Evolutionary conservation across 2,888 invertebrate genomes (phyloP).

Genomic region (Halictus quadricinctus): DNA sequence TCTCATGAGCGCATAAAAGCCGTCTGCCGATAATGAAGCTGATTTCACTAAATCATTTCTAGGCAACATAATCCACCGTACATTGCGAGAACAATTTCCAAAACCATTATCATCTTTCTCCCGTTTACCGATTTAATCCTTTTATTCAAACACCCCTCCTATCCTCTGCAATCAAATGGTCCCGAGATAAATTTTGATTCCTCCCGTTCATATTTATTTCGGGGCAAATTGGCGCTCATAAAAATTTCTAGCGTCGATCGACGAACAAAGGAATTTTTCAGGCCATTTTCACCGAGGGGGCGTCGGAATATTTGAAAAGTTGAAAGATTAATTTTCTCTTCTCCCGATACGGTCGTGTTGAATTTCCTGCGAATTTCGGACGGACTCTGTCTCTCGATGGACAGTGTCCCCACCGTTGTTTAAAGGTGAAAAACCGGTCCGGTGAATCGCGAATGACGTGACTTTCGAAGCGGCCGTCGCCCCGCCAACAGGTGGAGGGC

Average conservation of each 20-base stretch:
- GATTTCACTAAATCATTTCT: not conserved
- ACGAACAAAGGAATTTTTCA: not conserved
- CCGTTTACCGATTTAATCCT: not conserved
- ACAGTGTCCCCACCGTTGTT: not conserved
- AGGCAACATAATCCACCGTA: not conserved
- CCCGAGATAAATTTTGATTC: not conserved
- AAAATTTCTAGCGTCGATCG: not conserved
- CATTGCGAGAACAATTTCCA: not conserved
- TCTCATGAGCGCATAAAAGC: too few species aligned
- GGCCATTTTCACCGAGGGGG: not conserved
- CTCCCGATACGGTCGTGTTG: not conserved
- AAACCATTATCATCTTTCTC: not conserved
- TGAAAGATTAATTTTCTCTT: not conserved
- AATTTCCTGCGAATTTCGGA: not conserved
- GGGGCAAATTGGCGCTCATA: not conserved
- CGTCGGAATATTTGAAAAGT: not conserved
- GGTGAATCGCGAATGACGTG: conserved; percentile 50
- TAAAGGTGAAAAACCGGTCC: conserved; percentile 23
- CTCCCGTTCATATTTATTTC: not conserved
- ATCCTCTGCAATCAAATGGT: not conserved
- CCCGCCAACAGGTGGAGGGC: conserved; percentile 62
- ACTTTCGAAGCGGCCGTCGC: conserved; percentile 41
- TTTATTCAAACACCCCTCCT: not conserved
- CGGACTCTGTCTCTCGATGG: not conserved
- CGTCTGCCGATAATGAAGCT: not conserved